These are phyloP conservation scores for Rhyacophila brunnea DNA, from an alignment of 1,140 invertebrate genomes.

Conservation along the genomic window DNA sequence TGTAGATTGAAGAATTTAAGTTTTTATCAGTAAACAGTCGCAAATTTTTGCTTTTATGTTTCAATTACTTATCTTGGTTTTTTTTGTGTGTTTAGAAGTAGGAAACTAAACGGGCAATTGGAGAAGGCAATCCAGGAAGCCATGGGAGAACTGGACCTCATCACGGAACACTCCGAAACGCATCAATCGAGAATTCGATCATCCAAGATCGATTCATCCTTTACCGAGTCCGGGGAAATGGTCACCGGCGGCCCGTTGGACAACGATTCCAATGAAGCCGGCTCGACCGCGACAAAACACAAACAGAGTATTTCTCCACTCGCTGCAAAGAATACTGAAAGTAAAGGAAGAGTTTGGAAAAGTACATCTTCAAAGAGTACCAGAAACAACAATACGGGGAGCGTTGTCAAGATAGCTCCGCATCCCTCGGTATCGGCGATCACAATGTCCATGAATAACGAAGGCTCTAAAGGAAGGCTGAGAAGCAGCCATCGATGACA, in stretches of 20 bases:
- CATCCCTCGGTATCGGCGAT: conserved; percentile 8
- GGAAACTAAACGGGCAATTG: conserved; percentile 83
- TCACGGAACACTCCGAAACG: conserved; percentile 42
- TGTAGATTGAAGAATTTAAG: neutral
- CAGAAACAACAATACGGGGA: conserved; percentile 17
- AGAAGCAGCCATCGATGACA: conserved; percentile 34
- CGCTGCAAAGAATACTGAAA: neutral
- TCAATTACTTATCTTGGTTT: conserved; percentile 5
- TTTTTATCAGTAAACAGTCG: neutral
- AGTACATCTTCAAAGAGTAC: conserved; percentile 5
- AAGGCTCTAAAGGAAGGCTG: conserved; percentile 12
- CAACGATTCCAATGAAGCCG: conserved; percentile 39
- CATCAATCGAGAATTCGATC: neutral
- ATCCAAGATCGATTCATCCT: conserved; percentile 1
- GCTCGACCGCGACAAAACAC: conserved; percentile 29
- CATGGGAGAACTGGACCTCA: conserved; percentile 78
- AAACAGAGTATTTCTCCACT: conserved; percentile 37
- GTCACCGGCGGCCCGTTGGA: conserved; percentile 22
- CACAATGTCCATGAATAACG: too few species aligned
- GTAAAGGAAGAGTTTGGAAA: conserved; percentile 8
- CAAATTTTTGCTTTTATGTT: conserved; percentile 4
- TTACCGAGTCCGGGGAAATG: conserved; percentile 1
- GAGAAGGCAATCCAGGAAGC: conserved; percentile 89
- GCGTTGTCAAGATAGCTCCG: conserved; percentile 37
- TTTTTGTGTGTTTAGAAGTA: conserved; percentile 63